Conservation (phyloP, 2,113 vertebrate genomes). For the Mesembrinibis cayennensis region DNA sequence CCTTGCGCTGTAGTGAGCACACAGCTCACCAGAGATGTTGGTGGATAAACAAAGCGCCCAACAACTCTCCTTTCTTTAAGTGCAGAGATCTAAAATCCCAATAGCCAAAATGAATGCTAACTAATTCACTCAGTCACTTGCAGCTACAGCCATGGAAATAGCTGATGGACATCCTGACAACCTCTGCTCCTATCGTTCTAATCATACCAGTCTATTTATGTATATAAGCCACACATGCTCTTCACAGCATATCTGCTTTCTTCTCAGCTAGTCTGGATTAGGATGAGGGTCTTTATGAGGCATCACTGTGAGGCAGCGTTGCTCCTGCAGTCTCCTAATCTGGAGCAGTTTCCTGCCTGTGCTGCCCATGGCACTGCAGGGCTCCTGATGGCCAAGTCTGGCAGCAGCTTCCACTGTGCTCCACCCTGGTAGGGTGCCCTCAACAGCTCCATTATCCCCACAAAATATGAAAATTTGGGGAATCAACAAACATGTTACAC, state of each 20-base stretch:
- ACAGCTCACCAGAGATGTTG: background rate
- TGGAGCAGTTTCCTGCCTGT: background rate
- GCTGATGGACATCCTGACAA: background rate
- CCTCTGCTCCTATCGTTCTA: background rate
- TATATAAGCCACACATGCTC: background rate
- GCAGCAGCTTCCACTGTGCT: background rate
- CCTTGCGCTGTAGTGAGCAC: background rate
- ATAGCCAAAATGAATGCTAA: fast-evolving
- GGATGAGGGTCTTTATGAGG: background rate
- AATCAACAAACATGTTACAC: background rate
- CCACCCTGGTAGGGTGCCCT: background rate
- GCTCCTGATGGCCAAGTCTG: background rate
- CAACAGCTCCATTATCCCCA: background rate
- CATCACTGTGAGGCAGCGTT: background rate
- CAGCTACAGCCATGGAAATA: background rate
- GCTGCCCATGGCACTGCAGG: background rate
- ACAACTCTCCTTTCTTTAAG: background rate
- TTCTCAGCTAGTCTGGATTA: background rate
- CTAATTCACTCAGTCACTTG: background rate
- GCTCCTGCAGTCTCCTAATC: background rate
- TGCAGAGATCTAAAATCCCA: background rate
- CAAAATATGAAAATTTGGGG: background rate
- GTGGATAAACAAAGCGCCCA: background rate
- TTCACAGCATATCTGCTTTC: background rate
- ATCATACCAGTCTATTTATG: background rate